Percentiles rank a stretch among this genome's conserved stretches.
phyloP scores from a whole-genome alignment of 2,888 invertebrate genomes.

The Miltochrista miniata region DNA sequence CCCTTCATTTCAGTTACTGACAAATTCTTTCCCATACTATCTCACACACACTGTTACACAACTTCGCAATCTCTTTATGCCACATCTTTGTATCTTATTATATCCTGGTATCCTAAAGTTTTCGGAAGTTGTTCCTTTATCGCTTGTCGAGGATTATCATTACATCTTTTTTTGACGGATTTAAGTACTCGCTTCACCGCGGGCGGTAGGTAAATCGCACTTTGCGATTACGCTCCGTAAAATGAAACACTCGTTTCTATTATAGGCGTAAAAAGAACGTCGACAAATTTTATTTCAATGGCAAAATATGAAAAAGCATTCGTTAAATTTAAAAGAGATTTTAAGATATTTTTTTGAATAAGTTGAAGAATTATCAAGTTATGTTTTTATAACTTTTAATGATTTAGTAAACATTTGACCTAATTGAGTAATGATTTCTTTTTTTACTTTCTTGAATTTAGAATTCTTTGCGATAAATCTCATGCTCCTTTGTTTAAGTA shows the following conservation, averaged over 20 bases:
- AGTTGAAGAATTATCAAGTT: no score
- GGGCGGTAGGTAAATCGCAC: neutral
- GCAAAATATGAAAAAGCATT: neutral
- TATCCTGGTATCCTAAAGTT: slow-evolving; percentile 26
- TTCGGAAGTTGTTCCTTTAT: no score
- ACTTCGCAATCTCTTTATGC: slow-evolving; percentile 32
- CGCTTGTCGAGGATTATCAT: slow-evolving; percentile 18
- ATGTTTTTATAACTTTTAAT: no score
- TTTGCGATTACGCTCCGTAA: neutral
- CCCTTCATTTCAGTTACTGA: slow-evolving; percentile 23
- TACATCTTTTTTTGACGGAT: slow-evolving; percentile 16
- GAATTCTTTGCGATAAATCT: no score
- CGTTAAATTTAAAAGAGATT: neutral
- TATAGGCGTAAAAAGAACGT: no score
- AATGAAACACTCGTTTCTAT: no score
- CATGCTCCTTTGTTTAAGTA: no score
- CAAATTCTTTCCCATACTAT: slow-evolving; percentile 19
- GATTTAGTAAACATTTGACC: no score
- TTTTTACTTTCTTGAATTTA: no score
- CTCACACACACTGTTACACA: slow-evolving; percentile 13
- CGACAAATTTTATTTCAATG: neutral
- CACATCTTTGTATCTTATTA: slow-evolving; percentile 32
- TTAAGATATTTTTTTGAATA: neutral
- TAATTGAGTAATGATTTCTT: no score
- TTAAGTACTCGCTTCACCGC: neutral